A percentile compares a stretch with the other conserved stretches of the same genome.
phyloP scores from a whole-genome alignment of 2,888 invertebrate species.

The Xanthostigma xanthostigma region DNA sequence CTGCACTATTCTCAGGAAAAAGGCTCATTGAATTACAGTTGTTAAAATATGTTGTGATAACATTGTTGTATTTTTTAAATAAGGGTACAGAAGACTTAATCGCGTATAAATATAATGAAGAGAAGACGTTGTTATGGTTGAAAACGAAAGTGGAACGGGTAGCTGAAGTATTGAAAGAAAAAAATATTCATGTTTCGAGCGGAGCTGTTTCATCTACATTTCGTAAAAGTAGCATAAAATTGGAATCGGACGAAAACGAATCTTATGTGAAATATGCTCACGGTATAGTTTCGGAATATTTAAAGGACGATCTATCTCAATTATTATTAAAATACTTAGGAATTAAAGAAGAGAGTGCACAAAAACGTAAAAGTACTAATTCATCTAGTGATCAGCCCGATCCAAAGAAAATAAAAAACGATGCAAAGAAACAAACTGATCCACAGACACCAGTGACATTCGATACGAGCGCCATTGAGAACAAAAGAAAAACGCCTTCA shows the following conservation, averaged over 20 bases:
- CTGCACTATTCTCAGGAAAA: no score
- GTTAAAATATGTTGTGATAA: no score
- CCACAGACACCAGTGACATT: no score
- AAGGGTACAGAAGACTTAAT: conserved; percentile 51
- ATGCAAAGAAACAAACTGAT: no score
- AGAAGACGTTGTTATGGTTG: conserved; percentile 60
- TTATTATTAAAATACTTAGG: conserved; percentile 48
- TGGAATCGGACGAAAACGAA: conserved; percentile 38
- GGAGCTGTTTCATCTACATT: conserved; percentile 66
- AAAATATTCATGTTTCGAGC: conserved; percentile 57
- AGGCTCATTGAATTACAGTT: no score
- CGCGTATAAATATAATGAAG: conserved; percentile 73
- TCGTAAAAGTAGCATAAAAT: conserved; percentile 38
- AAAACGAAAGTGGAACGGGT: conserved; percentile 53
- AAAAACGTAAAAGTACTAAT: conserved; percentile 36
- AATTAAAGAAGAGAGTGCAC: conserved; percentile 42
- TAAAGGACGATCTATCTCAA: conserved; percentile 49
- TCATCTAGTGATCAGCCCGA: no score
- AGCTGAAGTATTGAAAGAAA: conserved; percentile 44
- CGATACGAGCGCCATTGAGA: no score
- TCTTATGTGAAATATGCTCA: conserved; percentile 56
- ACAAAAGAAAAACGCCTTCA: no score
- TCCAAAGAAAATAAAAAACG: no score
- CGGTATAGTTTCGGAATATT: conserved; percentile 66
- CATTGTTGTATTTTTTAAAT: conserved; percentile 11